Base-by-base conservation (phyloP, 2,113 vertebrate species). In the Leptobrachium leishanense region DNA sequence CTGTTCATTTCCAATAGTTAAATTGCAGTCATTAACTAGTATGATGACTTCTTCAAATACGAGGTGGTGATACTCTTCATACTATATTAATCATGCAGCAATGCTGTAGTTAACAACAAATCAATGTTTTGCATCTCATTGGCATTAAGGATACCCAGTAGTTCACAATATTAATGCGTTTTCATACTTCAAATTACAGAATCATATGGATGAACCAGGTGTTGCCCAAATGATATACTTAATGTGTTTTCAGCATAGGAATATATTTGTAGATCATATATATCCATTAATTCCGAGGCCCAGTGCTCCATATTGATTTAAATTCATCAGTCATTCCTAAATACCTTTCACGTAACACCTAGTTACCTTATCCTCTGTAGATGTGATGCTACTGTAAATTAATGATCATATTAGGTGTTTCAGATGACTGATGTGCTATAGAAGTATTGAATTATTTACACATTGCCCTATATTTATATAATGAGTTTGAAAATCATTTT, bases 361-460 rank as follows among this genome's bases (percentile, higher is more conserved):
- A 5, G n/a, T 63, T 68, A 42, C 41, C n/a, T 50, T 57, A 0
- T 40, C 9, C 7, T 13, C 43, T 31, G 40, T n/a, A 5, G n/a
- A 3, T 44, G 55, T 50, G 72, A 75, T 20, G 11, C 31, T 43
- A 50, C 46, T 50, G 46, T 50, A 41, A 43, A 53, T 12, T 6
- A 46, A 70, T 13, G 66, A 13, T 64, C 62, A 64, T 39, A 3
- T 64, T 39, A 64, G 2, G 6, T 31, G 20, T 64, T 9, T 20
- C 39, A 8, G 43, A 41, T 59, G 55, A 75, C 3, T 10, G 11
- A 13, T 10, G 31, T 53, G 40, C 66, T 75, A 63, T 53, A 68
- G 62, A 41, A 64, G 42, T 69, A 59, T 15, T 69, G 43, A 81
- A 75, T 75, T 75, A 81, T 75, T 68, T 70, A 81, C 55, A 53